Evolutionary conservation across 2,888 invertebrate genomes (phyloP).

Genomic region (Cabera pusaria): DNA sequence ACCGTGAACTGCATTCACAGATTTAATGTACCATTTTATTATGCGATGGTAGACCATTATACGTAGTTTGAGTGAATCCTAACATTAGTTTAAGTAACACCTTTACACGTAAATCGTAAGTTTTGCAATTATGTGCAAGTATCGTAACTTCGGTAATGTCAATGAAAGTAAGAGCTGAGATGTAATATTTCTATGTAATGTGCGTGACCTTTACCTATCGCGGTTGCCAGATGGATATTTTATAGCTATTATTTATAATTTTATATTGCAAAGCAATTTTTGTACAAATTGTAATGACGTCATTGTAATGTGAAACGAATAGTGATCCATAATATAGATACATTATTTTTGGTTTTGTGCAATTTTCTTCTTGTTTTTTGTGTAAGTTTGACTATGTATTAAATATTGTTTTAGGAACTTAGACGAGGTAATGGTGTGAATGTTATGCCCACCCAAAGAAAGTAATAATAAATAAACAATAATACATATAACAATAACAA

Average conservation of each 20-base stretch:
- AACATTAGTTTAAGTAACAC: conserved; percentile 19
- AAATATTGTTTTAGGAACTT: too few species aligned
- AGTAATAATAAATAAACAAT: too few species aligned
- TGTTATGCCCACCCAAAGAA: too few species aligned
- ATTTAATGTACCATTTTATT: conserved; percentile 38
- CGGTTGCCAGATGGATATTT: conserved; percentile 12
- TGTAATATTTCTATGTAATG: conserved; percentile 13
- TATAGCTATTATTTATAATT: conserved; percentile 5
- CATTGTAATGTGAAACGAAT: too few species aligned
- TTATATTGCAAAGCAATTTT: too few species aligned
- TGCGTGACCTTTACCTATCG: conserved; percentile 16
- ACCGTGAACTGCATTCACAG: conserved; percentile 35
- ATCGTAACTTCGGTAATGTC: conserved; percentile 15
- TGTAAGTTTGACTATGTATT: too few species aligned
- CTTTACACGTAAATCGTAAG: conserved; percentile 7
- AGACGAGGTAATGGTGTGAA: too few species aligned
- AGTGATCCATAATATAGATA: too few species aligned
- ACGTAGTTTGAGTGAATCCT: conserved; percentile 27
- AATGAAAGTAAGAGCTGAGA: conserved; percentile 19
- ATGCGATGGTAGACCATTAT: conserved; percentile 31
- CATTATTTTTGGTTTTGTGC: too few species aligned
- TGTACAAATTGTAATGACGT: too few species aligned
- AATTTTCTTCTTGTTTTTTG: too few species aligned
- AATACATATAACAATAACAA: too few species aligned
- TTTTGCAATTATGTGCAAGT: conserved; percentile 12